Percentiles rank a stretch among this genome's conserved stretches.
These are phyloP conservation scores for Kryptolebias ocellatus DNA, from an alignment of 2,797 vertebrate species.

Conservation along the genomic window DNA sequence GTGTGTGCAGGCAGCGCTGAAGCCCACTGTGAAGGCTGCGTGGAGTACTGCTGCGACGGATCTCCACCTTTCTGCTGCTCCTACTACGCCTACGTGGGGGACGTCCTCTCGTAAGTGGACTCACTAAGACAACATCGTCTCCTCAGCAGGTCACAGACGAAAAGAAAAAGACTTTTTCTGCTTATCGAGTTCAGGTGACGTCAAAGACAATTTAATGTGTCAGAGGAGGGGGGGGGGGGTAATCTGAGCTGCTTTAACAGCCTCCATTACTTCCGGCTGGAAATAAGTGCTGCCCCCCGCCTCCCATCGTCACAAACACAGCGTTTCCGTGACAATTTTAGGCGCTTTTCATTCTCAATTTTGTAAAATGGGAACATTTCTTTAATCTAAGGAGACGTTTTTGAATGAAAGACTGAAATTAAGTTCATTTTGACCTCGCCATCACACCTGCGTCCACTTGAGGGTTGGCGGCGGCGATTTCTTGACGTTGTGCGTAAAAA, in stretches of 20 bases:
- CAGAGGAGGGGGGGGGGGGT: neutral
- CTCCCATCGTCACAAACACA: neutral
- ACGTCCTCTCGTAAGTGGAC: slow-evolving; percentile 90
- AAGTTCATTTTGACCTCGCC: no score
- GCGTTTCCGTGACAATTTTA: no score
- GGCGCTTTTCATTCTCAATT: no score
- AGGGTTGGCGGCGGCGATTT: no score
- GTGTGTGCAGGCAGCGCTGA: slow-evolving; percentile 80
- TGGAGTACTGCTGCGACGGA: slow-evolving; percentile 92
- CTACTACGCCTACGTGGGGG: slow-evolving; percentile 92
- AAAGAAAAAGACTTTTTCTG: neutral
- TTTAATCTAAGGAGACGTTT: no score
- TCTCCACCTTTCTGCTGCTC: slow-evolving; percentile 91
- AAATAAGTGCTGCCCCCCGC: neutral
- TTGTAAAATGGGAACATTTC: no score
- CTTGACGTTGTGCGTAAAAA: no score
- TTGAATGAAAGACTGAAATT: no score
- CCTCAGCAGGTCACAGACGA: no score
- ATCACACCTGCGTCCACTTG: no score
- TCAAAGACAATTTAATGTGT: neutral
- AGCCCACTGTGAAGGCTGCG: slow-evolving; percentile 88
- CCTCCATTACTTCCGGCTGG: slow-evolving; percentile 13
- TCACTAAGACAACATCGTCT: neutral
- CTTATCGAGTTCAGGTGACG: neutral
- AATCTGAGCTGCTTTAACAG: neutral